These are phyloP conservation scores for Melinaea menophilus DNA, from an alignment of 2,888 invertebrate species.

Conservation along the genomic window DNA sequence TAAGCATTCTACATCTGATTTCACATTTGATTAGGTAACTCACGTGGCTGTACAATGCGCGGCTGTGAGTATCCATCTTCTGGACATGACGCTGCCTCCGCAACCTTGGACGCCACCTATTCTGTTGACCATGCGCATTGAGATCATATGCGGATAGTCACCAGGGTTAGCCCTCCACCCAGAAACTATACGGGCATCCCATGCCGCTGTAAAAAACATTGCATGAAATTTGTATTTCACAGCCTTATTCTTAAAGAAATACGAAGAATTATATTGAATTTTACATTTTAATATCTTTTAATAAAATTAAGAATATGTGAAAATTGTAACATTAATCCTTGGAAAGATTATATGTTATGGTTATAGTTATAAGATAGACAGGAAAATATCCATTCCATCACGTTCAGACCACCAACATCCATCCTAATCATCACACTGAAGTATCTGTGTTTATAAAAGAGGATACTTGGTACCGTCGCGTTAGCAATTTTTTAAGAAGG, in stretches of 20 bases:
- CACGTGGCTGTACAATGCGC: constrained; percentile 67
- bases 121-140: constrained; percentile 47
- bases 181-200: constrained; percentile 52
- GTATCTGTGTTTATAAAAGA: no score
- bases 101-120: constrained; percentile 49
- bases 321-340: no score
- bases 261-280: background rate
- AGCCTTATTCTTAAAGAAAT: background rate
- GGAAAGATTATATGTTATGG: no score
- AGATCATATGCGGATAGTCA: constrained; percentile 59
- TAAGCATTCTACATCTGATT: background rate
- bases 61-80: constrained; percentile 57
- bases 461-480: no score
- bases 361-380: no score
- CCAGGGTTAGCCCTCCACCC: constrained; percentile 62
- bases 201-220: constrained; percentile 4
- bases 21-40: constrained; percentile 27
- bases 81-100: constrained; percentile 58
- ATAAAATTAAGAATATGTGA: background rate
- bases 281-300: background rate
- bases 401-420: no score
- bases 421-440: no score
- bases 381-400: no score
- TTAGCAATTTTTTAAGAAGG: no score
- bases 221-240: background rate